Percentiles rank a stretch among this genome's conserved stretches.
These are phyloP conservation scores for Perognathus longimembris DNA, from an alignment of 2,113 vertebrate species.

Conservation along the genomic window DNA sequence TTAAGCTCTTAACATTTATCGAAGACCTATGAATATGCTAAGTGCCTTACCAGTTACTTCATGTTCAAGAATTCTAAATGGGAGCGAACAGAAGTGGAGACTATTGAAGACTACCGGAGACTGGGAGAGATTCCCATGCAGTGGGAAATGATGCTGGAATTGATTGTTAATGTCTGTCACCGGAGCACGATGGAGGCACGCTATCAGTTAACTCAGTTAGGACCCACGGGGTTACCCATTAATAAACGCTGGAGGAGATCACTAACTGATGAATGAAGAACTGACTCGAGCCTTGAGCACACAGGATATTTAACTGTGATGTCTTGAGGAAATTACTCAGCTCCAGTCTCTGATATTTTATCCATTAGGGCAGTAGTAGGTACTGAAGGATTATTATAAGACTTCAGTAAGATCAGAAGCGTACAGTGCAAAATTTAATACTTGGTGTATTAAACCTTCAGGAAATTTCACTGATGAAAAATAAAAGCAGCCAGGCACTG, in stretches of 20 bases:
- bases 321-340: conserved; percentile 31
- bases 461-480: conserved; percentile 7
- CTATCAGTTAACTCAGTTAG: conserved; percentile 4
- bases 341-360: neutral
- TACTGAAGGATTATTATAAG: neutral
- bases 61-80: conserved; percentile 4
- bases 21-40: neutral
- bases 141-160: conserved; percentile 25
- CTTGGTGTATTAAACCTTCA: neutral
- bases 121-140: neutral
- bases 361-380: neutral
- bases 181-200: neutral
- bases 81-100: neutral
- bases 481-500: neutral
- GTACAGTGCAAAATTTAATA: neutral
- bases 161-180: conserved; percentile 15
- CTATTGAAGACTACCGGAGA: neutral
- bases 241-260: neutral
- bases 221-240: neutral
- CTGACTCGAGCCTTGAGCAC: neutral
- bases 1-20: neutral
- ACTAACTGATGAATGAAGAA: neutral
- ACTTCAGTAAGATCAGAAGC: neutral
- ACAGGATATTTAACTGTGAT: neutral
- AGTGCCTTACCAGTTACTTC: neutral